phyloP scores from a whole-genome alignment of 2,113 vertebrate species.

The Parotia lawesii region DNA sequence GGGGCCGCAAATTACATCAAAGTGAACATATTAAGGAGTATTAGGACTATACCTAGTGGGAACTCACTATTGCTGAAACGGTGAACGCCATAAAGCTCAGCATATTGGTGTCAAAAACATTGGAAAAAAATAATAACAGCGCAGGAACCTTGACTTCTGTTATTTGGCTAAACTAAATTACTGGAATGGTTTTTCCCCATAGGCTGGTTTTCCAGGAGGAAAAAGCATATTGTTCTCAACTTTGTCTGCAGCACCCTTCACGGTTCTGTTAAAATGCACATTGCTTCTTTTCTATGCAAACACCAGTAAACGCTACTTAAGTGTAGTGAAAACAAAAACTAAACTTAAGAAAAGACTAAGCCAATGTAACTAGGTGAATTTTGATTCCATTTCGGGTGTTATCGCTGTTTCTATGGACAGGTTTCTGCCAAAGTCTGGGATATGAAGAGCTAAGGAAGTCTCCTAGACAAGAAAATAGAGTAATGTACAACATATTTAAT shows the following conservation, averaged over 20 bases:
- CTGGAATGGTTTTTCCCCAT: slow-evolving; percentile 68
- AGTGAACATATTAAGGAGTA: slow-evolving; percentile 99
- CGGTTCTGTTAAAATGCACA: slow-evolving; percentile 47
- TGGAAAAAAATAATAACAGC: slow-evolving; percentile 89
- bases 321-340: slow-evolving; percentile 65
- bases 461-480: not conserved
- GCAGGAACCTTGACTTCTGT: slow-evolving; percentile 79
- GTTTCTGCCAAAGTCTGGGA: not conserved
- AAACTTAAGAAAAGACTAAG: slow-evolving; percentile 39
- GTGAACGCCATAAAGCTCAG: slow-evolving; percentile 75
- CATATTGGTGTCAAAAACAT: slow-evolving; percentile 85
- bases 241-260: slow-evolving; percentile 51
- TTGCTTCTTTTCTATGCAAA: slow-evolving; percentile 27
- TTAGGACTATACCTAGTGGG: slow-evolving; percentile 95
- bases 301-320: slow-evolving; percentile 63
- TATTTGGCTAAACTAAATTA: slow-evolving; percentile 93
- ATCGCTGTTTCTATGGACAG: not conserved
- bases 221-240: slow-evolving; percentile 47
- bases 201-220: slow-evolving; percentile 58
- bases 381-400: slow-evolving; percentile 41
- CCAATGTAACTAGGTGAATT: not conserved
- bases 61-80: slow-evolving; percentile 75
- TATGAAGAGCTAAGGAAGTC: not conserved
- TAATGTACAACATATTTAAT: too few species aligned
- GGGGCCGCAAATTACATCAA: slow-evolving; percentile 99